Evolutionary conservation across 2,888 invertebrate species (phyloP), one percentile per base, ranked within the genome.

Genomic region (Leucania comma): DNA sequence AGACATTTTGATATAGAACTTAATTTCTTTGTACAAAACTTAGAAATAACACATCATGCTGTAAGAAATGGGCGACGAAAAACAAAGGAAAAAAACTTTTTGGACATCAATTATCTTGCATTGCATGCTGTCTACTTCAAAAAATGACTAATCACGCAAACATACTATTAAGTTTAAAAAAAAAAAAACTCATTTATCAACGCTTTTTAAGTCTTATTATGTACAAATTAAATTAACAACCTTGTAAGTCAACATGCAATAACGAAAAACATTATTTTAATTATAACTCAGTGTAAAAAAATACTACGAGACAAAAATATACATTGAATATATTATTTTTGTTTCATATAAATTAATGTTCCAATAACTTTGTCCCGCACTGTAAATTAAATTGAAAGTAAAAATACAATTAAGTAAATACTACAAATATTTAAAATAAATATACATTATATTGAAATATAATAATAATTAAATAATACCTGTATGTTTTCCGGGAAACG

Each of bases 41-140:
- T 26, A 59, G 29, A 56, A 56, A 68, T 58, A 29, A 70, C 26
- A 65, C 42, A 58, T 59, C 48, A 32, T 60, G 60, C 32, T 58
- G 59, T 72, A 73, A 79, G 51, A 77, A 62, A 72, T 61, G 70
- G 72, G 76, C 79, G 75, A 81, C 20, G 42, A 42, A 42, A 70
- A 50, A 76, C 61, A 70, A 63, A 63, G 73, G 58, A 46, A 64
- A 59, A 58, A 54, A 53, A 51, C 9, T 46, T 73, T 70, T 72
- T 20, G 24, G 58, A 62, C 59, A 74, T 80, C 59, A 78, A 62
- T 74, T 74, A 72, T 72, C 35, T 74, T 72, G 69, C 70, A 83
- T 80, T 81, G 72, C 85, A 87, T 84, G 84, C 83, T 84, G 75
- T 85, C 78, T 70, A 81, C 46, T 67, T 71, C 74, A 56, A 67